phyloP scores from a whole-genome alignment of 2,113 vertebrate genomes.

The Barbus barbus region DNA sequence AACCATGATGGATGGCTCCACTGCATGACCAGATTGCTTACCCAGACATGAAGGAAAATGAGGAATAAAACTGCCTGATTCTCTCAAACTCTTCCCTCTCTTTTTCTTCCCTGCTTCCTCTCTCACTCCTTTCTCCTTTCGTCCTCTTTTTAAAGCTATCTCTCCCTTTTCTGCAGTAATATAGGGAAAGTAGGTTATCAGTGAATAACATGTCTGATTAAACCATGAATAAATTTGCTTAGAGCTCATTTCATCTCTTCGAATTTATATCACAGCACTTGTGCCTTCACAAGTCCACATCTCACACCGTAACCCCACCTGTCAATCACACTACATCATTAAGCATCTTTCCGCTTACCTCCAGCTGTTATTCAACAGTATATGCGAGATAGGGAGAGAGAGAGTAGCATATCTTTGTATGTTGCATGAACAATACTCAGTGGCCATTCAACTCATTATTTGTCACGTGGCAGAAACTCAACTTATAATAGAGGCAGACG shows the following conservation, averaged over 20 bases:
- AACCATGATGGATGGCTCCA: conserved; percentile 71
- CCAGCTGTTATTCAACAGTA: too few species aligned
- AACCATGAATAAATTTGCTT: conserved; percentile 42
- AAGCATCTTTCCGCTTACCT: not conserved
- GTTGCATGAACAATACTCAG: not conserved
- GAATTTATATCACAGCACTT: conserved; percentile 5
- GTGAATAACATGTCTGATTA: conserved; percentile 51
- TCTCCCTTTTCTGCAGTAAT: conserved; percentile 25
- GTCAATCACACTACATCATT: conserved; percentile 43
- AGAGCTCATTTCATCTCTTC: conserved; percentile 22
- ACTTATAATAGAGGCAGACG: not conserved
- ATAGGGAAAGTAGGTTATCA: conserved; percentile 35
- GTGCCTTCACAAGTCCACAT: conserved; percentile 14
- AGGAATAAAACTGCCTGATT: conserved; percentile 64
- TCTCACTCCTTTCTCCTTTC: not conserved
- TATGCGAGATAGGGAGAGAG: not conserved
- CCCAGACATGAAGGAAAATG: conserved; percentile 71
- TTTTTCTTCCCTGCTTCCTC: not conserved
- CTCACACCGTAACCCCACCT: conserved; percentile 16
- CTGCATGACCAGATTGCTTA: conserved; percentile 72
- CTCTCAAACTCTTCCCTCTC: conserved; percentile 40
- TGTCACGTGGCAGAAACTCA: not conserved
- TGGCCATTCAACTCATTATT: not conserved
- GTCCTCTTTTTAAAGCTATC: not conserved
- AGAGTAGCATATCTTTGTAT: not conserved